Evolutionary conservation across 2,113 vertebrate genomes (phyloP).

Genomic region (Orthochromis indermauri): DNA sequence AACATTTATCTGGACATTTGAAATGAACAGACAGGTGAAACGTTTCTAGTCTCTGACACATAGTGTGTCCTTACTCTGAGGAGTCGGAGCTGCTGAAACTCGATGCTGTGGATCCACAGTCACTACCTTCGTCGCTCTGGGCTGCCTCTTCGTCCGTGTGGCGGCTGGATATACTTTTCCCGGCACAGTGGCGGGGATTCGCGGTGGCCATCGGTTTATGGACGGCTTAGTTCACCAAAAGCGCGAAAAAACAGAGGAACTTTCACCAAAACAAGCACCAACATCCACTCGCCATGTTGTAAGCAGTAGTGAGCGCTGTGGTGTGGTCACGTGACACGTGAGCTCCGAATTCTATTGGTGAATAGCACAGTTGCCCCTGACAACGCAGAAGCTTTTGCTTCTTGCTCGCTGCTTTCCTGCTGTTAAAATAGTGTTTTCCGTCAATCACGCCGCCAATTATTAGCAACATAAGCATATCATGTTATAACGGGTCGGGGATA

Average conservation of each 20-base stretch:
- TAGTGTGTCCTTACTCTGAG: constrained; percentile 54
- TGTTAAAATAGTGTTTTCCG: background rate
- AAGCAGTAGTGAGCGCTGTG: background rate
- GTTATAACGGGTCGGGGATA: background rate
- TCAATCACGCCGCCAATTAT: background rate
- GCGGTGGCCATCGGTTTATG: constrained; percentile 10
- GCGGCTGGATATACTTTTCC: background rate
- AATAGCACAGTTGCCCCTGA: constrained; percentile 46
- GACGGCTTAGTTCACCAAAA: background rate
- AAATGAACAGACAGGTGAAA: background rate
- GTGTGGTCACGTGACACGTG: constrained; percentile 32
- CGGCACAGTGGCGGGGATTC: background rate
- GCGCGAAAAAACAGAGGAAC: background rate
- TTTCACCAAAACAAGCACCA: background rate
- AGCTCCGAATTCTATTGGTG: constrained; percentile 35
- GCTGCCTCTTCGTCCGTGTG: background rate
- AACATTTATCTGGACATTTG: background rate
- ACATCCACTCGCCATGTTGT: constrained; percentile 51
- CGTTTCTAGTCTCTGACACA: background rate
- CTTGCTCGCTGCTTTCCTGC: background rate
- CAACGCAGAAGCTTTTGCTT: constrained; percentile 55
- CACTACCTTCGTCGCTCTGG: background rate
- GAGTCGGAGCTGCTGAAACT: constrained; percentile 47
- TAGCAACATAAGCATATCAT: background rate
- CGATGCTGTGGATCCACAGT: constrained; percentile 32